Conservation (phyloP, 2,113 vertebrate species). For the Okapia johnstoni region DNA sequence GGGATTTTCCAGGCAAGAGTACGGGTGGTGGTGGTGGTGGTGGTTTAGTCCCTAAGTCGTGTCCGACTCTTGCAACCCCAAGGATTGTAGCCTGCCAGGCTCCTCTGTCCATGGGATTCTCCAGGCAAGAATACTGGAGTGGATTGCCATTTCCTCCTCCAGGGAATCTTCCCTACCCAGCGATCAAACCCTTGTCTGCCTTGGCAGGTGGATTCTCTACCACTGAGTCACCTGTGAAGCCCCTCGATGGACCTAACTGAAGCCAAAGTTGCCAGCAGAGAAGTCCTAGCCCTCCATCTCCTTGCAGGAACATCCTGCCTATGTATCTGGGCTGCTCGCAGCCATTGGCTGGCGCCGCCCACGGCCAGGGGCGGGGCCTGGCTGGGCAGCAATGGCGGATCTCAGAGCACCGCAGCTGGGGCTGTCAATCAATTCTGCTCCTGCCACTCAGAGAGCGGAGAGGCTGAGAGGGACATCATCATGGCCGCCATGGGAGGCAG, state of each 20-base stretch:
- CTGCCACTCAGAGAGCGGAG: not conserved
- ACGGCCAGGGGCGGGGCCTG: not conserved
- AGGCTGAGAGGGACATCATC: not conserved
- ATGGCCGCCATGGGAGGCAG: not conserved
- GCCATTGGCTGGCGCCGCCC: not conserved
- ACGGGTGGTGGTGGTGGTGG: not conserved
- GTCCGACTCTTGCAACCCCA: not conserved
- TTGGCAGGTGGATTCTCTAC: not conserved
- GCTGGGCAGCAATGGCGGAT: not conserved
- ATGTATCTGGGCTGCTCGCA: rapidly evolving
- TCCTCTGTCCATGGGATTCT: not conserved
- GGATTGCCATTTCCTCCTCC: not conserved
- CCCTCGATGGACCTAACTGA: not conserved
- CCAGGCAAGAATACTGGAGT: not conserved
- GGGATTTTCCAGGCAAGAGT: not conserved
- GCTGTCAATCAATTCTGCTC: not conserved
- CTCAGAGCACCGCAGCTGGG: not conserved
- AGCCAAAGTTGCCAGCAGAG: not conserved
- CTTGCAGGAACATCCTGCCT: not conserved
- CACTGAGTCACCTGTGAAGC: not conserved
- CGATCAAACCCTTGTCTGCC: not conserved
- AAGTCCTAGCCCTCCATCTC: not conserved
- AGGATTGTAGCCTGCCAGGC: not conserved
- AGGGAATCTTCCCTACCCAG: not conserved
- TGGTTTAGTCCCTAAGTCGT: not conserved